These are phyloP conservation scores for Drosophila putrida DNA, from an alignment of 2,888 invertebrate species.

Conservation along the genomic window DNA sequence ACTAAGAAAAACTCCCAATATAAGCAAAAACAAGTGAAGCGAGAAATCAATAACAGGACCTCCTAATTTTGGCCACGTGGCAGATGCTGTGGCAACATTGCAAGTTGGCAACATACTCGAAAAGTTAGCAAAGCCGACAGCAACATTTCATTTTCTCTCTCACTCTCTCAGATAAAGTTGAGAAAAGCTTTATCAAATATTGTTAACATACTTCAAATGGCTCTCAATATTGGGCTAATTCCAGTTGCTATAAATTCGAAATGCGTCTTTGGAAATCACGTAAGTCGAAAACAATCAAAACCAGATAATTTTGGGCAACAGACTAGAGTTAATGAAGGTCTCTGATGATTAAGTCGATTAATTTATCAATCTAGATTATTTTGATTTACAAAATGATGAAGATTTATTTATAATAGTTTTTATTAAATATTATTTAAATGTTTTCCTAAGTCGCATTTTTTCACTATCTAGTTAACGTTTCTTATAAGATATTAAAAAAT, in stretches of 20 bases:
- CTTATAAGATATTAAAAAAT: too few relatives aligned
- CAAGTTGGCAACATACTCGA: conserved; percentile 24
- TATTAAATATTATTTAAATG: neutral
- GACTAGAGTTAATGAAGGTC: conserved; percentile 1
- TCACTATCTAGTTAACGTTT: too few relatives aligned
- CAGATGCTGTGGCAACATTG: conserved; percentile 36
- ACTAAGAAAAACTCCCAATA: neutral
- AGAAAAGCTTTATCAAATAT: conserved; percentile 24
- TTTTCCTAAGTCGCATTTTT: neutral
- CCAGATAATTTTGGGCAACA: conserved; percentile 21
- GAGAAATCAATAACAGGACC: conserved; percentile 44
- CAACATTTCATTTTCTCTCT: conserved; percentile 32
- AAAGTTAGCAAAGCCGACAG: conserved; percentile 1
- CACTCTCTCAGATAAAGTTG: conserved; percentile 33
- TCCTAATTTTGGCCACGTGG: conserved; percentile 18
- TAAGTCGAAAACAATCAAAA: conserved; percentile 2
- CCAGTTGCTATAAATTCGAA: conserved; percentile 23
- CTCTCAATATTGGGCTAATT: conserved; percentile 4
- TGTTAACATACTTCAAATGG: conserved; percentile 6
- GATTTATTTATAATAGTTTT: neutral
- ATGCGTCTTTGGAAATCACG: conserved; percentile 11
- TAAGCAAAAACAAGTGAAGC: conserved; percentile 8
- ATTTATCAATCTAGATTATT: neutral
- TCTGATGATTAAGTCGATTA: neutral
- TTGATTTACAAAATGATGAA: neutral